Conservation (phyloP, 2,797 vertebrate species). For the Oryzias dopingdopingensis region DNA sequence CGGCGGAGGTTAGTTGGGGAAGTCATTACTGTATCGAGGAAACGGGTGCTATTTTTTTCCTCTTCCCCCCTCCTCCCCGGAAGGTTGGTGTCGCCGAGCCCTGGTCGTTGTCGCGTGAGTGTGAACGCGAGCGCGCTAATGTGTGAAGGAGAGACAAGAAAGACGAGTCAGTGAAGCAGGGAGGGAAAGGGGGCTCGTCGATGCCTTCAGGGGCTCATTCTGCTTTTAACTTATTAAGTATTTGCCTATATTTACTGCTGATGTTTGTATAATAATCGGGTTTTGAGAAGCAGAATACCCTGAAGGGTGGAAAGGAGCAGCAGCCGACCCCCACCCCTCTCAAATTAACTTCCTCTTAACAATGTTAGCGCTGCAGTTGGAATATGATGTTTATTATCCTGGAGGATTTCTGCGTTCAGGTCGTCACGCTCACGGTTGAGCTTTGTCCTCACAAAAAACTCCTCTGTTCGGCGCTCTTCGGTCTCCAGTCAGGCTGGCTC, state of each 20-base stretch:
- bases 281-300: slow-evolving; percentile 31
- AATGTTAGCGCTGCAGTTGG: slow-evolving; percentile 46
- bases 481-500: slow-evolving; percentile 50
- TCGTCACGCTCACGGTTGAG: slow-evolving; percentile 22
- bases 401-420: slow-evolving; percentile 22
- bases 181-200: slow-evolving; percentile 16
- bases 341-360: slow-evolving; percentile 56
- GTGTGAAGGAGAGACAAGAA: slow-evolving; percentile 22
- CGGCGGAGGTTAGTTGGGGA: slow-evolving; percentile 59
- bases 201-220: slow-evolving; percentile 15
- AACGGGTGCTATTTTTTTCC: slow-evolving; percentile 40
- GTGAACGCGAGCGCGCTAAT: slow-evolving; percentile 12
- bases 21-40: slow-evolving; percentile 68
- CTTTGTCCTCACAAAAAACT: slow-evolving; percentile 23
- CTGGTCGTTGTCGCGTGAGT: slow-evolving; percentile 16
- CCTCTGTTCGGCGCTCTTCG: slow-evolving; percentile 32
- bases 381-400: slow-evolving; percentile 33
- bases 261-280: slow-evolving; percentile 3
- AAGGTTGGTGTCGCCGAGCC: slow-evolving; percentile 38
- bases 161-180: slow-evolving; percentile 20
- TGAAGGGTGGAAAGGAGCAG: slow-evolving; percentile 22
- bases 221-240: background rate
- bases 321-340: slow-evolving; percentile 28
- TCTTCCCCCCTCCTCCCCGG: background rate
- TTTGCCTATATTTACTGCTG: slow-evolving; percentile 2